Evolutionary conservation across 2,888 invertebrate genomes (phyloP), one percentile per base, ranked within the genome.

Genomic region (Ptilodon capucinus): DNA sequence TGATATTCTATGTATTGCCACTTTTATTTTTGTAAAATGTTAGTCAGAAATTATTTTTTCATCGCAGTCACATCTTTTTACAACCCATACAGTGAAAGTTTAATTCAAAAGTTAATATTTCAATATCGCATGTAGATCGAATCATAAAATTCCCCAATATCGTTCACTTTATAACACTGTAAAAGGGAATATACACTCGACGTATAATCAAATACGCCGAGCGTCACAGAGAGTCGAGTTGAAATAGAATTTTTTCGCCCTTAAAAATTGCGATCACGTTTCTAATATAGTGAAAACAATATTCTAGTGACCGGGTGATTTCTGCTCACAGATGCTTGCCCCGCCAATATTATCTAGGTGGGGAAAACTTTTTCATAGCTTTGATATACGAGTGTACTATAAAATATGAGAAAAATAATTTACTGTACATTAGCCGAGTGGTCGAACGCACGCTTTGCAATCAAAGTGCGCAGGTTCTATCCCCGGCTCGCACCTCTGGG

Each of bases 241-340:
- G 77, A 86, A 88, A 91, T 88, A 81, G 87, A 86, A 85, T 91
- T 90, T 91, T 89, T 90, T 88, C 81, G 79, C 85, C 80, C 86
- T 91, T 91, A 89, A 91, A 90, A 91, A 91, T 91, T 84, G 89
- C 91, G 88, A 85, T 83, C 91, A 91, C 91, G 91, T 91, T 84
- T 91, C 91, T 91, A 91, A 91, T 91, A 91, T 90, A 91, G 91
- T 91, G 91, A 91, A 91, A 91, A 91, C 91, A 91, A 91, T 91
- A 91, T 91, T 89, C 91, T 89, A 91, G 91, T 91, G 91, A 91
- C 91, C 91, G 91, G 89, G 83, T 90, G 90, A 90, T 89, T 89
- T 81, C 81, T 76, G 84, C 84, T 40, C 21, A 79, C 90, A 90
- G 86, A 86, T 88, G 89, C 79, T 81, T 79, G 84, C 86, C 87